Evolutionary conservation across 1,140 invertebrate genomes (phyloP), one percentile per base, ranked within the genome.

Genomic region (Saccostrea echinata): DNA sequence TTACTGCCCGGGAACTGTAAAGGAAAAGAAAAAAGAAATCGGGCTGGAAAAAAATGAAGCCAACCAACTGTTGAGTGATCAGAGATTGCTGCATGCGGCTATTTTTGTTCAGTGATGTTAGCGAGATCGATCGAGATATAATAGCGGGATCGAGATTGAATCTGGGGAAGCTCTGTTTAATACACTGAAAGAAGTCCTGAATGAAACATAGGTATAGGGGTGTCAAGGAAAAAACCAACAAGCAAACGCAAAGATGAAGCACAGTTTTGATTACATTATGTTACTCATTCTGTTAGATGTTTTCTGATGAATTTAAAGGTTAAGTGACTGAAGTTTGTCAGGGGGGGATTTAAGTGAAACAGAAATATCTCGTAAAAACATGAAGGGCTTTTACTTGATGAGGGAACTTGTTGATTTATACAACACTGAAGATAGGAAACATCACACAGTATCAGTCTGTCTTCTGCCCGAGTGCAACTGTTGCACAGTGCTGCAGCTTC

Each of bases 41-140:
- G 0, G 55, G 18, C 18, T n/a, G 18, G 18, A 21, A 43, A 43
- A 43, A 43, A 43, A 43, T 43, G 43, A 43, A 43, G n/a, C 55
- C 18, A n/a, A 61, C 55, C 55, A 61, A 61, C 55, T 61, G 55
- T 61, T 61, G 55, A 61, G 21, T 61, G 55, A 61, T 61, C 55
- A 3, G n/a, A 61, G 55, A 43, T 43, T 43, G 43, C 55, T 61
- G 18, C n/a, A 18, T 3, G 4, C 55, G 18, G 55, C 55, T 57
- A 57, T 57, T 21, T 18, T 57, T 18, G 55, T 61, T n/a, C n/a
- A 4, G 21, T 61, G 55, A 61, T 21, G 55, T n/a, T 61, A n/a
- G 55, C 55, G n/a, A 43, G 4, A 18, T 21, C 55, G 55, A 57
- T 57, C 55, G 9, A 43, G 43, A 43, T 43, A 43, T 43, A 43